phyloP scores from a whole-genome alignment of 1,140 invertebrate species.

The Mycetomoellerius zeteki region DNA sequence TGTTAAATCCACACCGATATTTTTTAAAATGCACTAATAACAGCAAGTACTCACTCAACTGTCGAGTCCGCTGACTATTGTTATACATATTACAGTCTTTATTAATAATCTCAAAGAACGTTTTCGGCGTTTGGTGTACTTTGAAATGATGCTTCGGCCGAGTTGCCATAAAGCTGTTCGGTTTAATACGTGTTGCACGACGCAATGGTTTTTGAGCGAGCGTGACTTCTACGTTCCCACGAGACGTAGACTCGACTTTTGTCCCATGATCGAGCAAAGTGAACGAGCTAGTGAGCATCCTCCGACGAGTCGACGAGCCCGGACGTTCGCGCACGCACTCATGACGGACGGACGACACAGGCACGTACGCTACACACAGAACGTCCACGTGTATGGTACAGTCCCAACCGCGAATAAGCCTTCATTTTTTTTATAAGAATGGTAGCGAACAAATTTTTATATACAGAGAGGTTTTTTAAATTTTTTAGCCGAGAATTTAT shows the following conservation, averaged over 20 bases:
- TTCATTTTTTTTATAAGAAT: not conserved
- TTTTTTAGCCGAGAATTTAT: not conserved
- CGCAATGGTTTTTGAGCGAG: slow-evolving; percentile 71
- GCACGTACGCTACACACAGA: slow-evolving; percentile 67
- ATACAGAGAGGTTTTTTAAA: not conserved
- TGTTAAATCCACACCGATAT: too few relatives aligned
- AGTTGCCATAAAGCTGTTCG: slow-evolving; percentile 4
- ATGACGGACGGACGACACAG: slow-evolving; percentile 68
- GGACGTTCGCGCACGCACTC: slow-evolving; percentile 76
- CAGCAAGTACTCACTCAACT: too few relatives aligned
- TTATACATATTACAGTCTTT: not conserved
- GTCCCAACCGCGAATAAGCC: slow-evolving; percentile 56
- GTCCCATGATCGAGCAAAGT: slow-evolving; percentile 75
- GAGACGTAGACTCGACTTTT: slow-evolving; percentile 72
- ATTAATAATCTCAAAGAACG: not conserved
- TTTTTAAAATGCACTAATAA: too few relatives aligned
- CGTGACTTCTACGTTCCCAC: slow-evolving; percentile 73
- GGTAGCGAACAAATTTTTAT: not conserved
- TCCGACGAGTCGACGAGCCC: slow-evolving; percentile 70
- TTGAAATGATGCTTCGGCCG: not conserved
- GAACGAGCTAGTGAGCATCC: slow-evolving; percentile 65
- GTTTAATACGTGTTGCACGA: slow-evolving; percentile 61
- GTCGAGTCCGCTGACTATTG: too few relatives aligned
- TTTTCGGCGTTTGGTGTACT: not conserved
- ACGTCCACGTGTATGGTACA: slow-evolving; percentile 70